A percentile compares a stretch with the other conserved stretches of the same genome.
phyloP scores from a whole-genome alignment of 2,113 vertebrate species.

The Pyrgilauda ruficollis region DNA sequence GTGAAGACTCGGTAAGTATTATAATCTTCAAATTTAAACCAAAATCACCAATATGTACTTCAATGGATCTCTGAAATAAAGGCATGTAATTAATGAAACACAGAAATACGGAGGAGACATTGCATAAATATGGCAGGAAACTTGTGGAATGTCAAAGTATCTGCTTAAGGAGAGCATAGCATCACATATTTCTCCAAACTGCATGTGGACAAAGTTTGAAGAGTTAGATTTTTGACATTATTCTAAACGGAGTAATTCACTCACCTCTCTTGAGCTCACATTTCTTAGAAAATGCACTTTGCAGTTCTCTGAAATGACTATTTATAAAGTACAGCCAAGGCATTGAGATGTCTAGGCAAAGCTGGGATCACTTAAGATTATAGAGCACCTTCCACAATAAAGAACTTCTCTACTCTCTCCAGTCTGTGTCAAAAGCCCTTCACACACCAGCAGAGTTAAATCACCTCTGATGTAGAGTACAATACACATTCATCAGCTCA shows the following conservation, averaged over 20 bases:
- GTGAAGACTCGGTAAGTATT: background rate
- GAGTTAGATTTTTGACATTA: background rate
- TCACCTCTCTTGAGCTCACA: background rate
- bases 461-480: background rate
- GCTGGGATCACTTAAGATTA: background rate
- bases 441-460: background rate
- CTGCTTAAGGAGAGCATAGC: background rate
- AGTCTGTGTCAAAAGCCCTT: background rate
- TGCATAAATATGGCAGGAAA: background rate
- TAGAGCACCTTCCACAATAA: background rate
- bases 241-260: background rate
- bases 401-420: background rate
- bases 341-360: constrained; percentile 2
- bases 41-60: background rate
- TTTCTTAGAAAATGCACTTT: background rate
- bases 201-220: background rate
- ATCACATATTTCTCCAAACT: background rate
- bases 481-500: background rate
- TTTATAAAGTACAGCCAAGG: background rate
- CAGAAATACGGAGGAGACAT: accelerated
- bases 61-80: background rate
- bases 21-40: background rate
- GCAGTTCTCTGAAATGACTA: background rate
- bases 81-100: background rate
- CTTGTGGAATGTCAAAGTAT: background rate